Base-by-base conservation (phyloP, 2,113 vertebrate species). In the Megaceryle maxima region DNA sequence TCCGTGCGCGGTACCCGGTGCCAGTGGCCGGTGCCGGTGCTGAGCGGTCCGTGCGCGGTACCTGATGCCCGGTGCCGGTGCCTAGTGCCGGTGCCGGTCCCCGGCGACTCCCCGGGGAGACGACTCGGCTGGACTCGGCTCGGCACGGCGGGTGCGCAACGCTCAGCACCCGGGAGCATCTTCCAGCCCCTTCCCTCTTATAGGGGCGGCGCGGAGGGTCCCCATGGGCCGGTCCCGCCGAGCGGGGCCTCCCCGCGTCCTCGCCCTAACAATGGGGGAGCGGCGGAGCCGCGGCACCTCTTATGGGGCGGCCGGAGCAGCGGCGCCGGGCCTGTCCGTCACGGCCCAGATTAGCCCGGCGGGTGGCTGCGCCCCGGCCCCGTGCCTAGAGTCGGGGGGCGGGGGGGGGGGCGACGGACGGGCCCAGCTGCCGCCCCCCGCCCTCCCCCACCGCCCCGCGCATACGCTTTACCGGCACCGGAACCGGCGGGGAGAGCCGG, bases 271-370 rank as follows among this genome's bases (percentile, higher is more conserved):
- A 96, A 97, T 97, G 97, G 95, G 56, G 94, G 98, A 98, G 98
- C 98, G 98, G 98, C 98, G 98, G 98, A 98, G 98, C 98, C 98
- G 98, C 98, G 88, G 99, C 98, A 98, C 98, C 98, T 98, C 98
- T 98, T 98, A 99, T 97, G 98, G 98, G 98, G 98, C 98, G 97
- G 98, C 98, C 96, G 98, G 98, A 98, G 98, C 98, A 98, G 98
- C 98, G 98, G 98, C 98, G 94, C 91, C 95, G 91, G 89, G 93
- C 48, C 88, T 94, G 93, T 90, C 95, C 95, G 86, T 94, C 93
- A 94, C 91, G 83, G 90, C 64, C 90, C 64, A 92, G 95, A 96
- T 96, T 96, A 96, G 87, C 94, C 83, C 90, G 74, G 92, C 92
- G 87, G 95, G 94, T 81, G 94, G 94, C 92, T 95, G 89, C 67